Conservation (phyloP, 2,113 vertebrate genomes). For the Gopherus flavomarginatus region DNA sequence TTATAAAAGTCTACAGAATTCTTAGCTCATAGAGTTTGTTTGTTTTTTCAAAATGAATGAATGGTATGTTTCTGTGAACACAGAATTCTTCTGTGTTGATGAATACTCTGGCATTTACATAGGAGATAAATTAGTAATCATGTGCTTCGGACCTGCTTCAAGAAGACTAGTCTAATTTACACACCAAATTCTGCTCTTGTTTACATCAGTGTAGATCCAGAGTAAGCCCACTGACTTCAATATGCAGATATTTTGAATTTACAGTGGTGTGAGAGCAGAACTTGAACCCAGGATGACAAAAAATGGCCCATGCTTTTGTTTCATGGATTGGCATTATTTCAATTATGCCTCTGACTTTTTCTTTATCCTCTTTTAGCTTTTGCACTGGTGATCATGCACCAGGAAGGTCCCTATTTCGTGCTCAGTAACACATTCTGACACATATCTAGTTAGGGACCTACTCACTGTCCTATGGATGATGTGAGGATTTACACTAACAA, state of each 20-base stretch:
- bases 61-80: neutral
- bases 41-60: neutral
- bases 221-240: neutral
- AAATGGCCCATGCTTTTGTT: neutral
- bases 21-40: neutral
- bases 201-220: neutral
- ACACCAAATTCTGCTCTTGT: neutral
- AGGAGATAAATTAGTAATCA: neutral
- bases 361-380: neutral
- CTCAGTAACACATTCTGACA: neutral
- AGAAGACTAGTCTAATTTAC: neutral
- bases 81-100: neutral
- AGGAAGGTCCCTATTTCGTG: neutral
- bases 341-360: neutral
- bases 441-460: neutral
- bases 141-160: neutral
- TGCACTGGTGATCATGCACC: neutral
- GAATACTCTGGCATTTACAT: neutral
- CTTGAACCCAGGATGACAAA: neutral
- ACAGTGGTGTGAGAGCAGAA: neutral
- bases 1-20: neutral
- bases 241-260: neutral
- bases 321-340: neutral
- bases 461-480: neutral
- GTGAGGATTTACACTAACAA: neutral